Base-by-base conservation (phyloP, 1,140 invertebrate species). In the Ephestia elutella region DNA sequence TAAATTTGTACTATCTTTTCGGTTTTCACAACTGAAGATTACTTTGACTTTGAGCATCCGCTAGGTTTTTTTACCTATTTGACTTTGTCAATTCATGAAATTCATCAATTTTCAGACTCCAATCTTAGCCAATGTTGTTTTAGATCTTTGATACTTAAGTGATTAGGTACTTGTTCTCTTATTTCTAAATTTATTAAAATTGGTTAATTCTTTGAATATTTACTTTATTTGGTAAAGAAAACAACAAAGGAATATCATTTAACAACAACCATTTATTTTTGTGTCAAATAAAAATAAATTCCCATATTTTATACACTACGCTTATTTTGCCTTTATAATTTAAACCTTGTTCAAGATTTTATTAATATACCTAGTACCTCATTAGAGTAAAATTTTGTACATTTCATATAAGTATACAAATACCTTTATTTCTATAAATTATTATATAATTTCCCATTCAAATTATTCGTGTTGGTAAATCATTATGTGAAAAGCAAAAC, bases 191-290 rank as follows among this genome's bases (percentile, higher is more conserved):
- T n/a, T n/a, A n/a, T n/a, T n/a, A n/a, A n/a, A n/a, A n/a, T n/a
- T n/a, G n/a, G n/a, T n/a, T n/a, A n/a, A n/a, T n/a, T n/a, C n/a
- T n/a, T n/a, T n/a, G n/a, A n/a, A n/a, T n/a, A n/a, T n/a, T n/a
- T n/a, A n/a, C n/a, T n/a, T n/a, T n/a, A n/a, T n/a, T 25, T 25
- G 21, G 21, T 63, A 73, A 68, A 57, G 25, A 65, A 66, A 68
- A 66, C 35, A 54, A 21, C 55, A 66, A 72, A 76, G 78, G 11
- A 44, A 44, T 44, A 44, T 13, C 38, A 44, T 44, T 44, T 71
- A 76, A 75, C 69, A 75, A 78, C 72, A 78, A 79, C 67, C 74
- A 74, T 75, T 73, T 74, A 78, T 75, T 79, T 67, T 54, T 68
- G 38, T n/a, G n/a, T 44, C 38, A 44, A 44, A 1, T 44, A 15